A percentile compares a stretch with the other conserved stretches of the same genome.
Conservation (phyloP, 2,888 invertebrate species). For the Metalampra italica region DNA sequence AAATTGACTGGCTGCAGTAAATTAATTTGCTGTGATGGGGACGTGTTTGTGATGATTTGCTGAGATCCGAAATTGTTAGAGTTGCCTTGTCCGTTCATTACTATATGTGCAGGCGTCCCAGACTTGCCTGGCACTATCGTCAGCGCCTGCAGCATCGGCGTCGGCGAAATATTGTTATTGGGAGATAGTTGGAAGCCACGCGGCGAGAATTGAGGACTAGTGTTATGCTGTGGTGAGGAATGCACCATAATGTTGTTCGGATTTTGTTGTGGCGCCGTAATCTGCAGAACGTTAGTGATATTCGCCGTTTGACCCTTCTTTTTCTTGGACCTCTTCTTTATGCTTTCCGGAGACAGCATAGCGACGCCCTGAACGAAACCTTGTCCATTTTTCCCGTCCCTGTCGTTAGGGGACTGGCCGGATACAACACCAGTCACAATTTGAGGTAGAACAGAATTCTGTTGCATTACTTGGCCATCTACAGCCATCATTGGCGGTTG, state of each 20-base stretch:
- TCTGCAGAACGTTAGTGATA: constrained; percentile 84
- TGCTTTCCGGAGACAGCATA: constrained; percentile 83
- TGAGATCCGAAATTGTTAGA: constrained; percentile 81
- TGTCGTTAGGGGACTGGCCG: constrained; percentile 68
- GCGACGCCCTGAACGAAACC: constrained; percentile 60
- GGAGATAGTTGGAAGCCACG: constrained; percentile 88
- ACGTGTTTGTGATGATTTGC: constrained; percentile 82
- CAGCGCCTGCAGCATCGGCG: constrained; percentile 85
- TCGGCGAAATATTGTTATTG: constrained; percentile 81
- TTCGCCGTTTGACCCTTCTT: constrained; percentile 84
- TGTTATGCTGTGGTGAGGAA: constrained; percentile 65
- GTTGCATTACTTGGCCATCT: constrained; percentile 84
- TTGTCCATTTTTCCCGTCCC: constrained; percentile 71
- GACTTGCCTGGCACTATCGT: constrained; percentile 88
- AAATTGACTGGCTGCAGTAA: constrained; percentile 90
- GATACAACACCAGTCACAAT: constrained; percentile 82
- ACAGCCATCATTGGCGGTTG: constrained; percentile 88
- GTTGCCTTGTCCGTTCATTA: constrained; percentile 85
- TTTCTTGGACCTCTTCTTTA: constrained; percentile 83
- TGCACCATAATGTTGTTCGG: constrained; percentile 80
- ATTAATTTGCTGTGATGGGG: constrained; percentile 82
- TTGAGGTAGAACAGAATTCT: constrained; percentile 84
- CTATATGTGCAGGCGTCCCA: constrained; percentile 84
- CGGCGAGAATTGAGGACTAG: constrained; percentile 81
- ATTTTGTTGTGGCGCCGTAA: constrained; percentile 82